Conservation (phyloP, 2,888 invertebrate species). For the Chrysina gloriosa region DNA sequence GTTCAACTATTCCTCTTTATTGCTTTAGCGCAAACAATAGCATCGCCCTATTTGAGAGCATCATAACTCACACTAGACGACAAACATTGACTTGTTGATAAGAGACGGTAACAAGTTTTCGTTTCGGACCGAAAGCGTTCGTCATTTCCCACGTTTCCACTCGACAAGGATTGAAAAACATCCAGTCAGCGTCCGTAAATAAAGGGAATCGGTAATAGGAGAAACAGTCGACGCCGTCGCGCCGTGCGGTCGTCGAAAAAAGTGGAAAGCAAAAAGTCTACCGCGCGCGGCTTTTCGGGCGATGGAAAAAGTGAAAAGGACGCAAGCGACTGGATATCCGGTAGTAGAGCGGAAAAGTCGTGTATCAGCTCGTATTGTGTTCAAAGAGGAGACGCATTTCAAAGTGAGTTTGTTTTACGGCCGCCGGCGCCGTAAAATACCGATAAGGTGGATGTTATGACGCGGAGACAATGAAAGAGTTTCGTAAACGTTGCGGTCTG, state of each 20-base stretch:
- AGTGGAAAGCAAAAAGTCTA: background rate
- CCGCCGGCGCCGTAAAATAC: background rate
- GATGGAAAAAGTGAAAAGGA: background rate
- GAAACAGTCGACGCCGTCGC: background rate
- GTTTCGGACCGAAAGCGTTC: background rate
- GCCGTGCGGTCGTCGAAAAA: background rate
- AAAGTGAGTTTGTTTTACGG: constrained; percentile 29
- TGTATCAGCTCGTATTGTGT: background rate
- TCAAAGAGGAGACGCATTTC: constrained; percentile 19
- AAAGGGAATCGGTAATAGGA: constrained; percentile 21
- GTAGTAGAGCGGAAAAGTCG: constrained; percentile 3
- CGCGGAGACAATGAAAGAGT: background rate
- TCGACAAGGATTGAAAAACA: constrained; percentile 16
- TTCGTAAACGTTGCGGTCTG: background rate
- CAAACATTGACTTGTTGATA: constrained; percentile 28
- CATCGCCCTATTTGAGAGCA: too few species aligned
- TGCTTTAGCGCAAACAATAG: too few species aligned
- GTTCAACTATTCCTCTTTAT: too few species aligned
- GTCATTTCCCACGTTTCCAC: constrained; percentile 14
- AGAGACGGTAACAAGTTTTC: background rate
- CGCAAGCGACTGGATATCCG: constrained; percentile 15
- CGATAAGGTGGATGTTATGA: constrained; percentile 11
- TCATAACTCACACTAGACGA: background rate
- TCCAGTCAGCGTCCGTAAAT: constrained; percentile 22
- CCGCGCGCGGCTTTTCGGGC: background rate